These are phyloP conservation scores for Tipula helvola DNA, from an alignment of 2,888 invertebrate genomes.

Conservation along the genomic window DNA sequence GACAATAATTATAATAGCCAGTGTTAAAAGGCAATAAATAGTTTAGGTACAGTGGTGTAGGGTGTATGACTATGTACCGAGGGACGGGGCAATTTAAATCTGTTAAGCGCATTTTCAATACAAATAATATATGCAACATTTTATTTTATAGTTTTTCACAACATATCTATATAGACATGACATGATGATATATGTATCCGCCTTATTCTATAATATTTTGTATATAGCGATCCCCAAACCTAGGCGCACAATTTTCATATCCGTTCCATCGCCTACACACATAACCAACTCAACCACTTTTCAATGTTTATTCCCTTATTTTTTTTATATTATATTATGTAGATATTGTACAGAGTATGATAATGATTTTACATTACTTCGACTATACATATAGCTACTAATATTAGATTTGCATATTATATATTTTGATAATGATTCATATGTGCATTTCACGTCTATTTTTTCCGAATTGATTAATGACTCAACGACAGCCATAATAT, in stretches of 20 bases:
- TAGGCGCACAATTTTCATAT: not conserved
- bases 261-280: not conserved
- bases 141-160: not conserved
- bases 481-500: not conserved
- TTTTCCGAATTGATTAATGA: not conserved
- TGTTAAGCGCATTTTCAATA: not conserved
- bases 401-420: not conserved
- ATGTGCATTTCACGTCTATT: not conserved
- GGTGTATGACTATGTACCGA: not conserved
- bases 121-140: not conserved
- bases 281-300: not conserved
- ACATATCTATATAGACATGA: not conserved
- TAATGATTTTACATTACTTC: not conserved
- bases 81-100: not conserved
- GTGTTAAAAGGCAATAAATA: not conserved
- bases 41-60: not conserved
- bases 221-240: not conserved
- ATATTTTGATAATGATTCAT: not conserved
- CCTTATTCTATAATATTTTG: not conserved
- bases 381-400: not conserved
- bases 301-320: not conserved
- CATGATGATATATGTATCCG: conserved; percentile 4
- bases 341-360: not conserved
- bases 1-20: not conserved
- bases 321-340: not conserved